These are phyloP conservation scores for Drosophila merina DNA, from an alignment of 2,888 invertebrate species.

Conservation along the genomic window DNA sequence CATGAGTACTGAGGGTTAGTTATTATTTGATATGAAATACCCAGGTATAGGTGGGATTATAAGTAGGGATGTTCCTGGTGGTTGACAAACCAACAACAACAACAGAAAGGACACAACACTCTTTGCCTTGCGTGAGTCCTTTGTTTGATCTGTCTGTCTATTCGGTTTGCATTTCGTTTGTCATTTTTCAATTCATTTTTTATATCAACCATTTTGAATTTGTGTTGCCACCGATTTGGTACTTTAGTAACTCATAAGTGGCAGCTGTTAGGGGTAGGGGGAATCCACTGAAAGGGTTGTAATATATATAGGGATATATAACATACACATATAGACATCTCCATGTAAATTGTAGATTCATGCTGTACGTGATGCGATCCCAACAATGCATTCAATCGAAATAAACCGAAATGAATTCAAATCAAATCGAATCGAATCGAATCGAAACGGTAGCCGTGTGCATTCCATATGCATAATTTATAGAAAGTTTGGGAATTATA, in stretches of 20 bases:
- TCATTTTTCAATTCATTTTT: conserved; percentile 63
- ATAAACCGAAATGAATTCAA: conserved; percentile 18
- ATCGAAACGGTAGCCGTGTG: conserved; percentile 23
- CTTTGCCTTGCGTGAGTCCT: conserved; percentile 28
- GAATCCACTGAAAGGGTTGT: conserved; percentile 13
- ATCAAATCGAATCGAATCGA: conserved; percentile 26
- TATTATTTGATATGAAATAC: conserved; percentile 51
- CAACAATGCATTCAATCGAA: conserved; percentile 30
- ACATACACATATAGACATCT: neutral
- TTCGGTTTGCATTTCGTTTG: conserved; percentile 48
- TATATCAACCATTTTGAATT: conserved; percentile 64
- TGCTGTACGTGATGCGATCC: conserved; percentile 12
- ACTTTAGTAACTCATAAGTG: conserved; percentile 64
- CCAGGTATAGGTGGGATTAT: conserved; percentile 19
- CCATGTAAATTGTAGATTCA: conserved; percentile 21
- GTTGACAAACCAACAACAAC: conserved; percentile 13
- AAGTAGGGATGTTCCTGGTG: conserved; percentile 45
- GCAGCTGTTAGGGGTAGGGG: conserved; percentile 52
- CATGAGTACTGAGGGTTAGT: conserved; percentile 60
- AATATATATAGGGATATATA: neutral
- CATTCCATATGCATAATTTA: conserved; percentile 59
- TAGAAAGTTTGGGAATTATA: conserved; percentile 28
- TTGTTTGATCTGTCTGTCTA: conserved; percentile 30
- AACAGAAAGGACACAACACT: conserved; percentile 8
- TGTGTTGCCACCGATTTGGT: conserved; percentile 36